Evolutionary conservation across 2,888 invertebrate species (phyloP), one percentile per base, ranked within the genome.

Genomic region (Megalurothrips usitatus): DNA sequence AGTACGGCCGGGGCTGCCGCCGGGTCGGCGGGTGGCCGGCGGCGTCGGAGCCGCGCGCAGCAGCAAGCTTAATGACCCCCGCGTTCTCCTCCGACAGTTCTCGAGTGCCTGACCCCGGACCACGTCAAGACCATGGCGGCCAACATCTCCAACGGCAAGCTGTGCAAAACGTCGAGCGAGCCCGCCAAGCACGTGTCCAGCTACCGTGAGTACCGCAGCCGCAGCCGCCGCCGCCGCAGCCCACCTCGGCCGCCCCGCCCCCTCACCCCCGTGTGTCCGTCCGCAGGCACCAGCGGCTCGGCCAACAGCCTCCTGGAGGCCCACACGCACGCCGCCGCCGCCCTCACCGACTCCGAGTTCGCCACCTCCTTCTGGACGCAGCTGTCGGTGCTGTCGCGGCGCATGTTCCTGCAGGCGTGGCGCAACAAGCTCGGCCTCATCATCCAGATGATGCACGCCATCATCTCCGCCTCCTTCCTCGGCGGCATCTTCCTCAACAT

Each of bases 401-500:
- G 92, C 81, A 91, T 91, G 90, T 87, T 89, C 79, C 75, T 89
- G 4, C 92, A 92, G 84, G 88, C 87, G 82, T 86, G 83, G n/a
- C 87, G 92, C 82, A 91, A 92, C 85, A 86, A 90, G 90, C 84
- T 86, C 8, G 86, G 88, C 34, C 84, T 91, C 9, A 89, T 89
- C 88, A 90, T 91, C 48, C 91, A 91, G 84, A 84, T 91, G 1
- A 84, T 88, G 0, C 91, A 91, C 83, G 91, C 92, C 84, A 78
- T 90, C 0, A 63, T 89, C 47, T 89, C 90, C 0, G 91, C 89
- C 0, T 1, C 90, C 0, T 85, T 92, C 3, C 83, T 91, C 0
- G 92, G 92, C 75, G 87, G 89, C 19, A 90, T 91, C 82, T 92
- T 91, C 86, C 89, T 88, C 83, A 87, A 88, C 43, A 88, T 90